Base-by-base conservation (phyloP, 2,797 vertebrate species). In the Okamejei kenojei region DNA sequence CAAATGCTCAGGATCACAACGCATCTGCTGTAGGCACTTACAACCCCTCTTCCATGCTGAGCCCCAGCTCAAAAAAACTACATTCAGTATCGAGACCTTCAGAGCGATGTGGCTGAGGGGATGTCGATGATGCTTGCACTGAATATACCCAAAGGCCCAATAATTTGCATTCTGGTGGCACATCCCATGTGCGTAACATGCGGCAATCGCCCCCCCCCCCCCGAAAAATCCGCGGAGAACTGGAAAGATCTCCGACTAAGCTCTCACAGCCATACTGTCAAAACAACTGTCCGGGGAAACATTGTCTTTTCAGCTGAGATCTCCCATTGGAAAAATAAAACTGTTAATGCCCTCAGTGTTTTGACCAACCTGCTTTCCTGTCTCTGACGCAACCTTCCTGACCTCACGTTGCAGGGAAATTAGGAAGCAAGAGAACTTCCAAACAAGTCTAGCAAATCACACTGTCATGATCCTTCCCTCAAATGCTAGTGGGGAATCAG, bases 101-200 rank as follows among this genome's bases (percentile, higher is more conserved):
- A 23, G 63, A 90, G 65, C 3, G 86, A 38, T 90, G 86, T 8
- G 19, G 86, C 19, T 90, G 63, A 63, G 19, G 86, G 35, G 63
- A 26, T 90, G 17, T 17, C 84, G n/a, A 68, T 35, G 84, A 88
- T 88, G 84, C 84, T 88, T 88, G 15, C 29, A 15, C 32, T 65
- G n/a, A 35, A 65, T 68, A 68, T 35, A 68, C 84, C 84, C 84
- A 88, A 65, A 88, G 84, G 84, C 29, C 61, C 61, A 88, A 88
- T 88, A 65, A 88, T 88, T 88, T 88, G 61, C 17, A 7, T 65
- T 88, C 84, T 88, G 84, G 32, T 35, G 84, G 65, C 84, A 88
- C 84, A 88, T n/a, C 84, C 84, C 63, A n/a, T 65, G 6, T 88
- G 84, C 58, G 32, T 32, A 88, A 88, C 32, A 88, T 88, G n/a